A percentile compares a stretch with the other conserved stretches of the same genome.
Conservation (phyloP, 2,797 vertebrate genomes). For the Sparus aurata region DNA sequence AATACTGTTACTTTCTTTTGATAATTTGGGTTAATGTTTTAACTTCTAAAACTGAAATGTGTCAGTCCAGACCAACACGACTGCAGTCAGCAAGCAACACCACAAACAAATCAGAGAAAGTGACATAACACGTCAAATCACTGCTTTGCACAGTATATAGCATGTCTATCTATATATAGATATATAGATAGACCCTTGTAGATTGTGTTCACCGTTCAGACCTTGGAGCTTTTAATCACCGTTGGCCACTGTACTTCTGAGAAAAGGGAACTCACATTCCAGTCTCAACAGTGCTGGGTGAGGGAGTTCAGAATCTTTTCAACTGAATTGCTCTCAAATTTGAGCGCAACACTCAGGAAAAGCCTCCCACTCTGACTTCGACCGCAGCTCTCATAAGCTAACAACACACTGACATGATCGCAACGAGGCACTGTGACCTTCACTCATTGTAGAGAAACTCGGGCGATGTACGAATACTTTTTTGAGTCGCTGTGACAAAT, state of each 20-base stretch:
- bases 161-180: not conserved
- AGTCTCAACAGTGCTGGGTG: not conserved
- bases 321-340: conserved; percentile 4
- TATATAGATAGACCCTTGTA: too few relatives aligned
- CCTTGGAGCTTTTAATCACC: not conserved
- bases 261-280: not conserved
- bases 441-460: not conserved
- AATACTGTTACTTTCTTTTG: too few relatives aligned
- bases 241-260: not conserved
- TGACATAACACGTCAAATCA: not conserved
- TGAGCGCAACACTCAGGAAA: not conserved
- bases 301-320: conserved; percentile 16
- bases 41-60: too few relatives aligned
- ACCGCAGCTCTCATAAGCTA: not conserved
- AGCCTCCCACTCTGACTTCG: conserved; percentile 19
- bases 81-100: not conserved
- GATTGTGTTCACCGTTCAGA: conserved; percentile 11
- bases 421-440: not conserved
- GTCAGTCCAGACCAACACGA: not conserved
- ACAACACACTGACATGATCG: not conserved
- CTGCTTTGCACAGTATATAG: not conserved
- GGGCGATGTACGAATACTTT: not conserved
- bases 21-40: too few relatives aligned
- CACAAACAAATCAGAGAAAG: not conserved
- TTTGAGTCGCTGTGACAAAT: conserved; percentile 20